Evolutionary conservation across 23 tunicate genomes (phyloP).

Genomic region (Pegea sp.): DNA sequence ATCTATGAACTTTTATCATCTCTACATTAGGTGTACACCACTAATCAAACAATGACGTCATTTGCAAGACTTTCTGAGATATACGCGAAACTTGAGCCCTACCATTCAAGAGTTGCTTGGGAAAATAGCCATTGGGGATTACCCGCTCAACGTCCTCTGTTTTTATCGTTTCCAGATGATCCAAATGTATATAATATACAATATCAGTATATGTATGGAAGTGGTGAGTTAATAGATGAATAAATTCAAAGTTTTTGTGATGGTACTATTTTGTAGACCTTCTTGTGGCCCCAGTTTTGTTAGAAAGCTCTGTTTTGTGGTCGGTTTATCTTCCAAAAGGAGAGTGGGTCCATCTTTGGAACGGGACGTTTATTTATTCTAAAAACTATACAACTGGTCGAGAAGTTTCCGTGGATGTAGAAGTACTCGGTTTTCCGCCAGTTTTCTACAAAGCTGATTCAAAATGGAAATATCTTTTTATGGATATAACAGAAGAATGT

Average conservation of each 20-base stretch:
- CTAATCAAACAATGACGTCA: slow-evolving; percentile 20
- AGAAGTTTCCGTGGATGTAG: slow-evolving; percentile 13
- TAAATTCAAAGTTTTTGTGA: background rate
- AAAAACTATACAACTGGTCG: slow-evolving; percentile 7
- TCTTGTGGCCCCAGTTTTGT: slow-evolving; percentile 71
- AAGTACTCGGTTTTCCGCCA: slow-evolving; percentile 61
- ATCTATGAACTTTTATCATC: background rate
- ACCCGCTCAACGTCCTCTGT: slow-evolving; percentile 81
- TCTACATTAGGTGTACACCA: slow-evolving; percentile 34
- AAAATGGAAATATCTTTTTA: slow-evolving; percentile 22
- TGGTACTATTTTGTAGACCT: slow-evolving; percentile 14
- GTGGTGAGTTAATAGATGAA: slow-evolving; percentile 17
- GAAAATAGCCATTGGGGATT: slow-evolving; percentile 20
- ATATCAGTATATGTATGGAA: slow-evolving; percentile 68
- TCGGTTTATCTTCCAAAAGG: slow-evolving; percentile 67
- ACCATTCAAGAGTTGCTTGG: slow-evolving; percentile 28
- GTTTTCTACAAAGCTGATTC: slow-evolving; percentile 39
- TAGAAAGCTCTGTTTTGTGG: slow-evolving; percentile 16
- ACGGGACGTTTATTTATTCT: slow-evolving; percentile 4
- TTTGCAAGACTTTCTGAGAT: slow-evolving; percentile 35
- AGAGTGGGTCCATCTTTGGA: slow-evolving; percentile 65
- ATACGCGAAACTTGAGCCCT: slow-evolving; percentile 18
- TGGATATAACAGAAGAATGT: slow-evolving; percentile 11
- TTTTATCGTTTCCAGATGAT: slow-evolving; percentile 59
- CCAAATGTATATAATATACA: slow-evolving; percentile 27